Evolutionary conservation across 2,888 invertebrate genomes (phyloP), one percentile per base, ranked within the genome.

Genomic region (Nomada ferruginata): DNA sequence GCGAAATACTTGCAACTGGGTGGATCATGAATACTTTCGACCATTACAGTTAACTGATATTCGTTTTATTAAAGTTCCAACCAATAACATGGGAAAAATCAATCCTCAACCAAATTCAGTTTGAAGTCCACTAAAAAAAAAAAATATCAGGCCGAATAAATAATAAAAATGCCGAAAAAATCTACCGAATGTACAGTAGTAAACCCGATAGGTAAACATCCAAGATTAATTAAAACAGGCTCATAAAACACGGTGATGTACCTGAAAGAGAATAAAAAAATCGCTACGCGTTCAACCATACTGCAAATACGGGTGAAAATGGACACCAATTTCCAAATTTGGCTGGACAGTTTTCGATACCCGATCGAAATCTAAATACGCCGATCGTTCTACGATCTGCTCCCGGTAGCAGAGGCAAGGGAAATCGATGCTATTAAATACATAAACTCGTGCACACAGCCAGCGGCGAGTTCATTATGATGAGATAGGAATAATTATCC

Each of bases 401-500:
- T 74, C 44, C 70, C 77, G 71, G 2, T 2, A 68, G 59, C 29
- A 36, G 42, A 20, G 52, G 26, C 9, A n/a, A 15, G 66, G 11
- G 26, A 66, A 78, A 73, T 68, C 71, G 60, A 52, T 9, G 68
- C 76, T 76, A 76, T 87, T 82, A 81, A 84, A 82, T 73, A 61
- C 79, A 73, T 68, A 84, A 74, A 75, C 55, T 55, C 61, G 63
- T 36, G 55, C 59, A 20, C 59, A 23, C 59, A 52, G 61, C 68
- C 59, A 53, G 44, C 52, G 57, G 44, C 61, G 36, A 68, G 74
- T 69, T 81, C 75, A 76, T 84, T 80, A 70, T 66, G 74, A 70
- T 64, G 83, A 83, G 83, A 82, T 74, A 64, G 79, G 69, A 79
- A 77, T 84, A 86, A 88, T 86, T 83, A 88, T 83, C 75, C 64